A percentile compares a stretch with the other conserved stretches of the same genome.
Conservation (phyloP, 2,113 vertebrate species). For the Amphilophus citrinellus region DNA sequence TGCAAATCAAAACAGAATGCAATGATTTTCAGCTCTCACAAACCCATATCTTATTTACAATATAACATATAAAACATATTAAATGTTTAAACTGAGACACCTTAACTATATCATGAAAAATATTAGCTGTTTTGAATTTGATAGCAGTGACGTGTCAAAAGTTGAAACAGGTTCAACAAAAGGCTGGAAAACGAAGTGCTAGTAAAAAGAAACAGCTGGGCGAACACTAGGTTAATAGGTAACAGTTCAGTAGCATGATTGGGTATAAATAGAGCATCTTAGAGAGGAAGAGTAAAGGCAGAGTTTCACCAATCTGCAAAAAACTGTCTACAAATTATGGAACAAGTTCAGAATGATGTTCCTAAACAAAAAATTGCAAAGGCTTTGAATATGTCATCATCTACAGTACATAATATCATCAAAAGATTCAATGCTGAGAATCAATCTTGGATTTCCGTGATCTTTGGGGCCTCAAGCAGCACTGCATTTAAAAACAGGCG, state of each 20-base stretch:
- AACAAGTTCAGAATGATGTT: no score
- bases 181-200: background rate
- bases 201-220: background rate
- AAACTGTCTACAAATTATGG: no score
- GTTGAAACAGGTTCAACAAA: background rate
- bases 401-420: no score
- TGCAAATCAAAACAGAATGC: background rate
- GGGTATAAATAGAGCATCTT: background rate
- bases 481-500: no score
- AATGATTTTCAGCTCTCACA: background rate
- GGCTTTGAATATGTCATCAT: no score
- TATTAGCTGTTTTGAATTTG: background rate
- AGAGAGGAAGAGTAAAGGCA: no score
- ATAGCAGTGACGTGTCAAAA: background rate
- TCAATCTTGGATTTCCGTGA: no score
- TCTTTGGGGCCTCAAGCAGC: no score
- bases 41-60: background rate
- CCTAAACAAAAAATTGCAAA: no score
- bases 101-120: background rate
- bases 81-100: background rate
- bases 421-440: no score
- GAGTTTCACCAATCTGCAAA: no score
- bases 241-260: background rate
- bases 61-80: fast-evolving
- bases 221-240: background rate